Evolutionary conservation across 2,888 invertebrate species (phyloP).

Genomic region (Seira sanloemensis): DNA sequence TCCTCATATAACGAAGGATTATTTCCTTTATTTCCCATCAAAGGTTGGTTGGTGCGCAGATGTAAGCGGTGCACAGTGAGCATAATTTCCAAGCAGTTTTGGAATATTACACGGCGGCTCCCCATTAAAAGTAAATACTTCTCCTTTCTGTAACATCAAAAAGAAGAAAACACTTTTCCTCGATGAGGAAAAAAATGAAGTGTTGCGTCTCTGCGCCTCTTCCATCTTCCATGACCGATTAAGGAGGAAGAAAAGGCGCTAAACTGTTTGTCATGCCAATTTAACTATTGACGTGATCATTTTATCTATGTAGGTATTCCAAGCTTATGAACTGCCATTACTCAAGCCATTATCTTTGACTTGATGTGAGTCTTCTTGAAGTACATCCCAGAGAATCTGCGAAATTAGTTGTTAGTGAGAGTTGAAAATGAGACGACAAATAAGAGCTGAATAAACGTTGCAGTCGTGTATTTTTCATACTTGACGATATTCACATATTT

Average conservation of each 20-base stretch:
- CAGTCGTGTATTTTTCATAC: background rate
- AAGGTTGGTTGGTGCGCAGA: too few species aligned
- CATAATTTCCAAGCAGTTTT: too few species aligned
- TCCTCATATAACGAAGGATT: too few species aligned
- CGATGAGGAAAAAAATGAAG: too few species aligned
- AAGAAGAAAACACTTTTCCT: too few species aligned
- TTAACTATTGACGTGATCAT: background rate
- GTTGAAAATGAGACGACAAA: background rate
- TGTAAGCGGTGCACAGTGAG: too few species aligned
- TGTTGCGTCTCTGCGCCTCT: too few species aligned
- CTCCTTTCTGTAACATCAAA: too few species aligned
- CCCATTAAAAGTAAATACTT: too few species aligned
- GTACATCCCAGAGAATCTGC: slow-evolving; percentile 5
- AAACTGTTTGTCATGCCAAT: background rate
- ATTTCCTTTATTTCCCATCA: too few species aligned
- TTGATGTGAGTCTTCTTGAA: background rate
- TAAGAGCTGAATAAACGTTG: background rate
- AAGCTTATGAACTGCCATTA: background rate
- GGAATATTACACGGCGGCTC: too few species aligned
- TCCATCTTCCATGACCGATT: background rate
- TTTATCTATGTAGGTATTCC: background rate
- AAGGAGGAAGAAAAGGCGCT: background rate
- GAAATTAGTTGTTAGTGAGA: background rate
- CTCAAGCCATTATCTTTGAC: background rate
- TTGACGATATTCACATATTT: slow-evolving; percentile 12